phyloP scores from a whole-genome alignment of 1,140 invertebrate genomes.

The Ceratosolen solmsi region DNA sequence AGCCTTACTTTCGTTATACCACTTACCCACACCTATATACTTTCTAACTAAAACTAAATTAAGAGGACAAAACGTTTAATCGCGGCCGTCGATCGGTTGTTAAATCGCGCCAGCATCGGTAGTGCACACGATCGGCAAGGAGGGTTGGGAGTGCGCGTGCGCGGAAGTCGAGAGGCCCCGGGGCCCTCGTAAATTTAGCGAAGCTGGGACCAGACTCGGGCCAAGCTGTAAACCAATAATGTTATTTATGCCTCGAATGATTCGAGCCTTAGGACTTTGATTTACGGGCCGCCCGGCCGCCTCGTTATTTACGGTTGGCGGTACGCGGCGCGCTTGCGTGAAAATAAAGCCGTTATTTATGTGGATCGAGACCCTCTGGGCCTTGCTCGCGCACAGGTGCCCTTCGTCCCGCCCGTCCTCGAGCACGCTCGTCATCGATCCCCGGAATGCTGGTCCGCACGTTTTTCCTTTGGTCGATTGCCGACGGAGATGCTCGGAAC shows the following conservation, averaged over 20 bases:
- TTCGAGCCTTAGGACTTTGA: slow-evolving; percentile 64
- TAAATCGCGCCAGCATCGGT: background rate
- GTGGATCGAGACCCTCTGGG: slow-evolving; percentile 22
- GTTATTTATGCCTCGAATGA: slow-evolving; percentile 69
- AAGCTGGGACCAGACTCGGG: background rate
- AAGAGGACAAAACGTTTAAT: too few species aligned
- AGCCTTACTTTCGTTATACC: too few species aligned
- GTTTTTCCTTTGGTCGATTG: background rate
- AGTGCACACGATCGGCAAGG: background rate
- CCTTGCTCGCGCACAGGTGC: slow-evolving; percentile 7
- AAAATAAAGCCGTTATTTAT: slow-evolving; percentile 67
- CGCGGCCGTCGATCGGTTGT: background rate
- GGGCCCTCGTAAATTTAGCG: slow-evolving; percentile 39
- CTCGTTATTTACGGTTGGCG: slow-evolving; percentile 55
- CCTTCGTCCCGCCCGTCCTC: background rate
- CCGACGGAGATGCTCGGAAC: background rate
- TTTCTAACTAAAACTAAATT: too few species aligned
- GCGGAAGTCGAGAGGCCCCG: background rate
- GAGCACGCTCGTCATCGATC: background rate
- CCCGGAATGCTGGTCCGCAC: background rate
- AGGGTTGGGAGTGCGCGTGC: background rate
- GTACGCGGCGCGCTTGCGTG: slow-evolving; percentile 54
- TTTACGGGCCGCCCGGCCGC: slow-evolving; percentile 60
- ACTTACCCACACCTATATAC: too few species aligned
- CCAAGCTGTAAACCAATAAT: slow-evolving; percentile 69